These are phyloP conservation scores for Cryptus armator DNA, from an alignment of 2,888 invertebrate genomes.

Conservation along the genomic window DNA sequence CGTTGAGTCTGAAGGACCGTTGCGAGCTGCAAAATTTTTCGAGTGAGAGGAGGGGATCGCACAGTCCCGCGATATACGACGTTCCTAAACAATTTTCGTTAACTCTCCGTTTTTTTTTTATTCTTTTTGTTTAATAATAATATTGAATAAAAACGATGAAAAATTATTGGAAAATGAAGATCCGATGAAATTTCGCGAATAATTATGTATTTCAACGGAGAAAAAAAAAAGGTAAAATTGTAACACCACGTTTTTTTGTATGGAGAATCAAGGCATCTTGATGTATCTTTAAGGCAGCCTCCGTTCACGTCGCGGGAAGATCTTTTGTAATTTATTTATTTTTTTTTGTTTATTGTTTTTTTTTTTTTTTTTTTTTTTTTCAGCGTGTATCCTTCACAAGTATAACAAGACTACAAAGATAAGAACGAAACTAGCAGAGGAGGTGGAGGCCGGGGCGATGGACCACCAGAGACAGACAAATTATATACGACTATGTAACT, in stretches of 20 bases:
- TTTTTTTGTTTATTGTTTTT: neutral
- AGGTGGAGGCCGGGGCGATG: constrained; percentile 6
- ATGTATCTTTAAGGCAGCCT: constrained; percentile 58
- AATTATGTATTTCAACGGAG: constrained; percentile 1
- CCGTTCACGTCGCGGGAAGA: constrained; percentile 56
- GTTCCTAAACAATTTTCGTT: neutral
- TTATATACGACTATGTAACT: constrained; percentile 24
- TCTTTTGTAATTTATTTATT: constrained; percentile 17
- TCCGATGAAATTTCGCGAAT: neutral
- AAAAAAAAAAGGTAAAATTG: constrained; percentile 15
- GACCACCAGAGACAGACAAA: constrained; percentile 24
- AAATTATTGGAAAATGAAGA: neutral
- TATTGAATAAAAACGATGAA: neutral
- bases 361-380: constrained; percentile 12
- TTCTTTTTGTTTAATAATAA: neutral
- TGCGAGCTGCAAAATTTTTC: too few species aligned
- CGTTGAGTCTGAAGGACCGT: too few species aligned
- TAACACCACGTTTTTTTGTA: constrained; percentile 36
- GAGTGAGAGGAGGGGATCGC: too few species aligned
- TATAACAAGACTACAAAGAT: constrained; percentile 50
- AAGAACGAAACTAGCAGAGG: constrained; percentile 20
- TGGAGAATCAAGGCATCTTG: constrained; percentile 48
- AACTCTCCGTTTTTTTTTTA: neutral
- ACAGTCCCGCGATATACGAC: too few species aligned
- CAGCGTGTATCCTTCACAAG: constrained; percentile 48